Conservation (phyloP, 2,888 invertebrate species). For the Callinectes sapidus region DNA sequence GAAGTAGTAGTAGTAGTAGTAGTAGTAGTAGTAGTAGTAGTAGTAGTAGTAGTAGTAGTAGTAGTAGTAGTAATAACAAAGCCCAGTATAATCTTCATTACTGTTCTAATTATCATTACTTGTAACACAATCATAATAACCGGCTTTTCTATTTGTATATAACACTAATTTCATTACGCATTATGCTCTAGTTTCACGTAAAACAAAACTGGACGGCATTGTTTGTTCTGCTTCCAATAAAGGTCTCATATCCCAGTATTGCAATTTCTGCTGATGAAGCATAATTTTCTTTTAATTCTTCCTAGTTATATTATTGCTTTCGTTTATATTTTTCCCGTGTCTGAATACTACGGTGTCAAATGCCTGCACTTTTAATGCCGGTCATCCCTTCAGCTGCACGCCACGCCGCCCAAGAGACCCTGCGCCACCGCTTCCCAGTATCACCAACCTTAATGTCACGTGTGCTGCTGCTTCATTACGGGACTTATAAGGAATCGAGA, state of each 20-base stretch:
- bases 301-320: background rate
- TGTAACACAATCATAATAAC: background rate
- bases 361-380: background rate
- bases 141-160: background rate
- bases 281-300: constrained; percentile 15
- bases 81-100: background rate
- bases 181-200: background rate
- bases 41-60: background rate
- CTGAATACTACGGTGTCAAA: background rate
- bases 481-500: background rate
- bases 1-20: background rate
- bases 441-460: background rate
- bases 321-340: background rate
- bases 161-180: background rate
- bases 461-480: background rate
- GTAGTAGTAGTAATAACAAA: background rate
- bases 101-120: background rate
- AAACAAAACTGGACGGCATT: background rate
- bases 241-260: constrained; percentile 7
- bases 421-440: background rate
- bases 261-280: constrained; percentile 16
- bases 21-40: background rate
- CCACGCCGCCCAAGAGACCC: background rate
- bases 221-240: constrained; percentile 18
- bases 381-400: background rate